These are phyloP conservation scores for Oryzias woworae DNA, from an alignment of 2,113 vertebrate genomes.

Conservation along the genomic window DNA sequence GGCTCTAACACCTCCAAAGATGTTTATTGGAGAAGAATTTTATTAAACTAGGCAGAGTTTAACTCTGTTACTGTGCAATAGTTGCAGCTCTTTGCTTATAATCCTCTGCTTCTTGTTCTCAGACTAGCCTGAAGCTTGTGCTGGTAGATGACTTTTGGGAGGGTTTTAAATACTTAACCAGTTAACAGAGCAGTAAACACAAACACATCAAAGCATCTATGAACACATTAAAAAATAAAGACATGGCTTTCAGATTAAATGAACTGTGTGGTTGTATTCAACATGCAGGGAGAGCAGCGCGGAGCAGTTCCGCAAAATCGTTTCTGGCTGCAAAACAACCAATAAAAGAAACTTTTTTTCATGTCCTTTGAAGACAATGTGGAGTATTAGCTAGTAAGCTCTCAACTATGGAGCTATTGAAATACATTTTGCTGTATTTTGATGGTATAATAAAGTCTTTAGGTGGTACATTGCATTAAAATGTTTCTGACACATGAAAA, in stretches of 20 bases:
- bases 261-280: slow-evolving; percentile 47
- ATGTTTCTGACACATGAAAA: too few species aligned
- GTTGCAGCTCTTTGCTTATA: slow-evolving; percentile 1
- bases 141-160: slow-evolving; percentile 18
- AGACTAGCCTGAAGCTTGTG: slow-evolving; percentile 1
- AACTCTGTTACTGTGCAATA: slow-evolving; percentile 30
- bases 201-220: slow-evolving; percentile 22
- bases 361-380: too few species aligned
- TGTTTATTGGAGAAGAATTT: slow-evolving; percentile 52
- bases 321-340: too few species aligned
- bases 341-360: too few species aligned
- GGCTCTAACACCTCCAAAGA: slow-evolving; percentile 46
- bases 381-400: too few species aligned
- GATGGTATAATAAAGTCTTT: too few species aligned
- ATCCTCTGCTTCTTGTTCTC: slow-evolving; percentile 1
- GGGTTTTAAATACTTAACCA: slow-evolving; percentile 21
- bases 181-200: slow-evolving; percentile 10
- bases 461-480: too few species aligned
- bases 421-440: too few species aligned
- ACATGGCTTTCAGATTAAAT: slow-evolving; percentile 31
- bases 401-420: too few species aligned
- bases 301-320: slow-evolving; percentile 18
- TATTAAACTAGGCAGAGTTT: slow-evolving; percentile 44
- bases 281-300: slow-evolving; percentile 35
- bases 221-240: slow-evolving; percentile 28